These are phyloP conservation scores for Catharus minimus DNA, from an alignment of 2,113 vertebrate species.

Conservation along the genomic window DNA sequence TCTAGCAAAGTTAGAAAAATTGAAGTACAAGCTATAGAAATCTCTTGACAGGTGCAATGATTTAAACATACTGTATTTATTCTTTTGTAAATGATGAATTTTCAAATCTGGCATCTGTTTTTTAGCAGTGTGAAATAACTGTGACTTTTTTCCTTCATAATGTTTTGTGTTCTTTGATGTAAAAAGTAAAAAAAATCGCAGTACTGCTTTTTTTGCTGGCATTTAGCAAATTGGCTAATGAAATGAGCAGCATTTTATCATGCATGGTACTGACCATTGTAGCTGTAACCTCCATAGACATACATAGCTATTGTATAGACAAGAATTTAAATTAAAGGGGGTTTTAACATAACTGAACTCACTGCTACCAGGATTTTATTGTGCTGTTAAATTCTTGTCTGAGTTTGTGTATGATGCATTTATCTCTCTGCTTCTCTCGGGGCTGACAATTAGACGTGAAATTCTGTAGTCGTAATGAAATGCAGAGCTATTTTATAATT, in stretches of 20 bases:
- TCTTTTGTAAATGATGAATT: conserved; percentile 61
- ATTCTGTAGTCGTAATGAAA: conserved; percentile 74
- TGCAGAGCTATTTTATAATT: conserved; percentile 81
- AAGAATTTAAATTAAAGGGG: conserved; percentile 30
- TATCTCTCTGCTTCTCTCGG: conserved; percentile 65
- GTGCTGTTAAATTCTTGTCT: conserved; percentile 61
- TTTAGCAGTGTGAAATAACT: conserved; percentile 59
- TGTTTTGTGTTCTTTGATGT: conserved; percentile 63
- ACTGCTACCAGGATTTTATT: conserved; percentile 52
- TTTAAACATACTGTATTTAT: conserved; percentile 69
- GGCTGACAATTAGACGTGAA: conserved; percentile 72
- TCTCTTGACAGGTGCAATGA: conserved; percentile 68
- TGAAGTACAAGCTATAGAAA: conserved; percentile 64
- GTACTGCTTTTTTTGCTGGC: conserved; percentile 13
- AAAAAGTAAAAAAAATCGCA: conserved; percentile 34
- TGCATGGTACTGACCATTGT: not conserved
- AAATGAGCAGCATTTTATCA: not conserved
- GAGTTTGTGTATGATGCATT: conserved; percentile 59
- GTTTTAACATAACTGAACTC: conserved; percentile 19
- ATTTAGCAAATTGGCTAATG: conserved; percentile 3
- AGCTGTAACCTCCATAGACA: not conserved
- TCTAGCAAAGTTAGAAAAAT: conserved; percentile 54
- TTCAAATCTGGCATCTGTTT: conserved; percentile 64
- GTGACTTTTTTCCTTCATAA: conserved; percentile 57
- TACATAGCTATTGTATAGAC: conserved; percentile 5